Conservation (phyloP, 2,113 vertebrate species). For the Bungarus multicinctus region DNA sequence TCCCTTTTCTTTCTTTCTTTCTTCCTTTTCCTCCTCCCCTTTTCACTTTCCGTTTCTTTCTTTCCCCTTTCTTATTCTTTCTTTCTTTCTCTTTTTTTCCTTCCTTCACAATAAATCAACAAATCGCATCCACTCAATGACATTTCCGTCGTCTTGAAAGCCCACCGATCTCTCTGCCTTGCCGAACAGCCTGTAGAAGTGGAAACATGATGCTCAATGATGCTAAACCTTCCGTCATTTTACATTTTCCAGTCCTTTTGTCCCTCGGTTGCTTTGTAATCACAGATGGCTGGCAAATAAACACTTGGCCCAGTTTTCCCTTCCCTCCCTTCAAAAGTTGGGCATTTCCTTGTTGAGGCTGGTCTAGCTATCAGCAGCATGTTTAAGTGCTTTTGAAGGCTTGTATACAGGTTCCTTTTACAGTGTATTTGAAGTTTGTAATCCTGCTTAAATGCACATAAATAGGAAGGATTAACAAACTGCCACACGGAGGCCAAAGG, state of each 20-base stretch:
- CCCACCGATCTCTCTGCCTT: constrained; percentile 18
- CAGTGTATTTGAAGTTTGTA: constrained; percentile 81
- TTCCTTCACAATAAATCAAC: constrained; percentile 35
- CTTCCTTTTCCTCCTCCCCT: neutral
- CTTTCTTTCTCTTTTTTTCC: neutral
- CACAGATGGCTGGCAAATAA: constrained; percentile 86
- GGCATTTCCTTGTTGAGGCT: constrained; percentile 60
- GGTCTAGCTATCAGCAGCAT: constrained; percentile 58
- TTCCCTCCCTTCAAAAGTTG: constrained; percentile 69
- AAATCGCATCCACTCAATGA: constrained; percentile 45
- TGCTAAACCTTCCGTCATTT: constrained; percentile 62
- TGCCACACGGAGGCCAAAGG: constrained; percentile 62
- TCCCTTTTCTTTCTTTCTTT: neutral
- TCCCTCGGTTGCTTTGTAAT: constrained; percentile 70
- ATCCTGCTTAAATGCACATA: constrained; percentile 73
- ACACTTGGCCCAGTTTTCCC: constrained; percentile 74
- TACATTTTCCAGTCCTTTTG: constrained; percentile 68
- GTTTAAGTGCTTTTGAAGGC: constrained; percentile 83
- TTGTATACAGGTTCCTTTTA: constrained; percentile 87
- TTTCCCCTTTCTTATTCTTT: constrained; percentile 4
- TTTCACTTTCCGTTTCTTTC: no score
- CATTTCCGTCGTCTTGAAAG: constrained; percentile 55
- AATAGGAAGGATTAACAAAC: constrained; percentile 80
- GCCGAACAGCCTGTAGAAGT: constrained; percentile 34
- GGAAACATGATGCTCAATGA: constrained; percentile 70